Evolutionary conservation across 2,797 vertebrate species (phyloP).

Genomic region (Huso huso): DNA sequence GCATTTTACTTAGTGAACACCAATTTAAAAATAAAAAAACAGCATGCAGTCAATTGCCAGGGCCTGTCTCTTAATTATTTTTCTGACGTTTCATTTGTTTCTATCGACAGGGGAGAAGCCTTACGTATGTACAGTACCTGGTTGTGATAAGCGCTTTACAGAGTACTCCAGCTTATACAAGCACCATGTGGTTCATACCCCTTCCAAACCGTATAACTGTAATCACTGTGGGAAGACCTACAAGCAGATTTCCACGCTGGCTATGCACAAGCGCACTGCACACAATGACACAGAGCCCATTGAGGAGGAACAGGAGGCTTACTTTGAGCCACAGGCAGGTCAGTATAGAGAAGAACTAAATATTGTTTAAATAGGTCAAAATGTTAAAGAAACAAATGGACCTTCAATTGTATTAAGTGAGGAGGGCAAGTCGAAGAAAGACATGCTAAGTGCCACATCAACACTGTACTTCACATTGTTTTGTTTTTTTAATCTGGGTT

Average conservation of each 20-base stretch:
- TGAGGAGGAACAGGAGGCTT: slow-evolving; percentile 92
- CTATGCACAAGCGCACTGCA: slow-evolving; percentile 95
- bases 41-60: too few relatives aligned
- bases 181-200: slow-evolving; percentile 96
- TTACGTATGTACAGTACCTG: slow-evolving; percentile 94
- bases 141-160: slow-evolving; percentile 96
- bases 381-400: too few relatives aligned
- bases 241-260: slow-evolving; percentile 95
- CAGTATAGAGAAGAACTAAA: slow-evolving; percentile 4
- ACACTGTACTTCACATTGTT: too few relatives aligned
- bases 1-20: too few relatives aligned
- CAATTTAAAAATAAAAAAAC: too few relatives aligned
- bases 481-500: too few relatives aligned
- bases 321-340: slow-evolving; percentile 92
- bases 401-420: too few relatives aligned
- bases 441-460: too few relatives aligned
- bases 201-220: slow-evolving; percentile 97
- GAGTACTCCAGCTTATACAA: slow-evolving; percentile 99
- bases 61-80: too few relatives aligned
- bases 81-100: background rate
- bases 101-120: slow-evolving; percentile 83
- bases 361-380: too few relatives aligned
- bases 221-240: slow-evolving; percentile 98
- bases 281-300: slow-evolving; percentile 97
- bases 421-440: too few relatives aligned